A percentile compares a stretch with the other conserved stretches of the same genome.
phyloP scores from a whole-genome alignment of 2,888 invertebrate genomes.

The Chironomus tentans region DNA sequence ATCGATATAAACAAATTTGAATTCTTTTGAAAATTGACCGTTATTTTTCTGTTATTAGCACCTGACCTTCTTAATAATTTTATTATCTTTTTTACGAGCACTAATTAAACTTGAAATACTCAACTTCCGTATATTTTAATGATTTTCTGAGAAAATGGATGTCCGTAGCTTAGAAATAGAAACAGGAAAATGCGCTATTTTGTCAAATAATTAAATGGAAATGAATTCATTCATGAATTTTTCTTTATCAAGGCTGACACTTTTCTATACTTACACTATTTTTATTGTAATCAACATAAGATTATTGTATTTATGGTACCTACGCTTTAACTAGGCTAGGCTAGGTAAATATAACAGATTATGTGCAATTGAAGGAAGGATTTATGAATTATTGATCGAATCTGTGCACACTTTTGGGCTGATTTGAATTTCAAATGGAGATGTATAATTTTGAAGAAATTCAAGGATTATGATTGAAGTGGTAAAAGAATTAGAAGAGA shows the following conservation, averaged over 20 bases:
- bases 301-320: too few relatives aligned
- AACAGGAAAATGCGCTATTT: neutral
- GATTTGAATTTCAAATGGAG: neutral
- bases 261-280: neutral
- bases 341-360: neutral
- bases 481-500: neutral
- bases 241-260: neutral
- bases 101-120: too few relatives aligned
- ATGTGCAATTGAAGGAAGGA: neutral
- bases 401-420: neutral
- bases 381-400: neutral
- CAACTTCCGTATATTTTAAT: too few relatives aligned
- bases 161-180: too few relatives aligned
- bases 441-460: neutral
- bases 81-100: too few relatives aligned
- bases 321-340: too few relatives aligned
- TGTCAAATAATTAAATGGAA: neutral
- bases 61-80: too few relatives aligned
- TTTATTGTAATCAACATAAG: neutral
- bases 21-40: too few relatives aligned
- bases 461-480: neutral
- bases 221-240: neutral
- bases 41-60: too few relatives aligned
- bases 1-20: too few relatives aligned
- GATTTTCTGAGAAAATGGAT: too few relatives aligned